Percentiles rank a stretch among this genome's conserved stretches.
These are phyloP conservation scores for Actinemys pallida DNA, from an alignment of 2,113 vertebrate species.

Conservation along the genomic window DNA sequence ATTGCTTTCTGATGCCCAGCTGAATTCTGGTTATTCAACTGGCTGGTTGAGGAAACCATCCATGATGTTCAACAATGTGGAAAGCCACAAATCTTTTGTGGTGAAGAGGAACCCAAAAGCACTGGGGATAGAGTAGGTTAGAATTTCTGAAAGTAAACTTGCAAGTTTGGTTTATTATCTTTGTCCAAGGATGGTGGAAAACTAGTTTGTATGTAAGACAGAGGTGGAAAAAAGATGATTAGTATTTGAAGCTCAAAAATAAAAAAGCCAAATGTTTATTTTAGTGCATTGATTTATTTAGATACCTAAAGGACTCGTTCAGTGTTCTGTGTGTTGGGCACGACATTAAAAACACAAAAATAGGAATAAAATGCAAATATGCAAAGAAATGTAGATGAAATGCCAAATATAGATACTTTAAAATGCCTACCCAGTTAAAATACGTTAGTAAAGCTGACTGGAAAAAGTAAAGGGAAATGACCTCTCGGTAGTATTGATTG, in stretches of 20 bases:
- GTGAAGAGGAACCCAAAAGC: constrained; percentile 6
- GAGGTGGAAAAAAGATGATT: background rate
- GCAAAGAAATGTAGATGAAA: background rate
- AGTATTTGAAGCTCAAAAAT: background rate
- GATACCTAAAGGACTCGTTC: background rate
- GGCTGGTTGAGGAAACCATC: constrained; percentile 41
- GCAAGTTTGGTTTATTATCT: background rate
- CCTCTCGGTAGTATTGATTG: background rate
- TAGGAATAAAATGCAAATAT: background rate
- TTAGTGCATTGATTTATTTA: background rate
- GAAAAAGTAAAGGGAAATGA: background rate
- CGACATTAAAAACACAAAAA: background rate
- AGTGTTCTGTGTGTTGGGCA: background rate
- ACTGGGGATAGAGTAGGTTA: background rate
- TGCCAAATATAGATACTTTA: background rate
- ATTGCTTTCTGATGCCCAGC: background rate
- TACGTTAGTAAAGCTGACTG: background rate
- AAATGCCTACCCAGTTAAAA: background rate
- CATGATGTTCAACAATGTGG: constrained; percentile 8
- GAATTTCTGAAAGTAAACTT: background rate
- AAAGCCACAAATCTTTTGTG: constrained; percentile 17
- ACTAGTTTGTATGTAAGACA: background rate
- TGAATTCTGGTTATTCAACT: constrained; percentile 46
- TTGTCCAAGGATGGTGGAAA: background rate
- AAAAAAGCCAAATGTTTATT: background rate